Conservation (phyloP, 2,888 invertebrate species). For the Bombylius major region DNA sequence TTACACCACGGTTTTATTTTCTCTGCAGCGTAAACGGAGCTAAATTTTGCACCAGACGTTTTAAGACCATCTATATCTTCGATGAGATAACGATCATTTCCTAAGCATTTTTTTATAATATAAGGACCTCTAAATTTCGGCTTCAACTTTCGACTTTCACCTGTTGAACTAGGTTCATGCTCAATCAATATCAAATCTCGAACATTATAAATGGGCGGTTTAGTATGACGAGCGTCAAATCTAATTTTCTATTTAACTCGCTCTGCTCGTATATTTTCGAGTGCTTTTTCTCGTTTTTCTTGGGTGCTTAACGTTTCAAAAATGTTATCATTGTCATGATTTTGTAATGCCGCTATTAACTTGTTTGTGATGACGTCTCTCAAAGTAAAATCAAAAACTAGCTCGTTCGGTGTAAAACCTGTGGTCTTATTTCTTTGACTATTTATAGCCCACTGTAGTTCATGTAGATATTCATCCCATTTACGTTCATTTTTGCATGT, state of each 20-base stretch:
- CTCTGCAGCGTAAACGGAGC: neutral
- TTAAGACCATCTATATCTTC: constrained; percentile 15
- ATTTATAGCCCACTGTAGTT: neutral
- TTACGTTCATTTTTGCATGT: neutral
- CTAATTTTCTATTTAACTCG: neutral
- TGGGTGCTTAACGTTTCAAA: no score
- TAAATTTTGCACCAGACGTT: constrained; percentile 7
- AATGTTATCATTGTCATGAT: neutral
- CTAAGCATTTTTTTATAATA: no score
- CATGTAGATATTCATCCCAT: neutral
- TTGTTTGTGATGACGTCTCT: neutral
- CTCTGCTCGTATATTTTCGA: neutral
- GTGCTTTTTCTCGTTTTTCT: neutral
- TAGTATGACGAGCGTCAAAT: neutral
- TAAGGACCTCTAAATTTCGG: neutral
- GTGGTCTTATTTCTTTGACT: neutral
- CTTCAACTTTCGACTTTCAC: neutral
- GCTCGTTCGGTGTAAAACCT: neutral
- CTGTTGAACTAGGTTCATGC: neutral
- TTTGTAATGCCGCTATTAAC: neutral
- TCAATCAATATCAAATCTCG: neutral
- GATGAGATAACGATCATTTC: neutral
- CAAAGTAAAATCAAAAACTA: neutral
- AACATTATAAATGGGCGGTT: neutral
- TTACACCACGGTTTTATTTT: constrained; percentile 1